Base-by-base conservation (phyloP, 2,888 invertebrate species). In the Seira sanloemensis region DNA sequence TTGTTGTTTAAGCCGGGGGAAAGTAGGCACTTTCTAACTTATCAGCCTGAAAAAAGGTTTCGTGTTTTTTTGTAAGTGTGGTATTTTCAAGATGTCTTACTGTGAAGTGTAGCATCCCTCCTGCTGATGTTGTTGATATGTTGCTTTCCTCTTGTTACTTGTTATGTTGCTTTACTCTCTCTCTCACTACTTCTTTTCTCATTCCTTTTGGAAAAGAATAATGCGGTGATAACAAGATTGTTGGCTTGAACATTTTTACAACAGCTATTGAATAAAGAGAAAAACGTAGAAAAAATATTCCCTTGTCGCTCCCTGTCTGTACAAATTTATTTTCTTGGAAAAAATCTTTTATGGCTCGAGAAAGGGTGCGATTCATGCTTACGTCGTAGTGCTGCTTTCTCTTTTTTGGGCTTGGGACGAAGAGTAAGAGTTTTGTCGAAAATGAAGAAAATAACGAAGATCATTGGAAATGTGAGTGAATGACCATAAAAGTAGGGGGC, bases 71-170 rank as follows among this genome's bases (percentile, higher is more conserved):
- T 50, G 5, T 50, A 50, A 50, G 50, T 50, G 50, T 50, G 50
- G 50, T 50, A 50, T 50, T 50, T 50, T 50, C 50, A 50, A 50
- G 50, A 50, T 50, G 50, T 50, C 50, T 50, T 50, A 50, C 50
- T 50, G 50, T 50, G 50, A 50, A 50, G 50, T 50, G 50, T 50
- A 50, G 50, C 50, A 50, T 50, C 50, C 50, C 50, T 16, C 50
- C 50, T 50, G 50, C 50, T 50, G 50, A 50, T 50, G 16, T 16
- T 50, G 50, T 50, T 50, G 50, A 50, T 50, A 50, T 50, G 50
- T 50, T 50, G 50, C 50, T 50, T 18, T 50, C 50, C 50, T 50
- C 50, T 50, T 50, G 50, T 50, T 50, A 50, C 50, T 50, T 50
- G 50, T 50, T 50, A 50, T 50, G 50, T 50, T 50, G n/a, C n/a